These are phyloP conservation scores for Drosophila ananassae DNA, from an alignment of 1,140 invertebrate species.

Conservation along the genomic window DNA sequence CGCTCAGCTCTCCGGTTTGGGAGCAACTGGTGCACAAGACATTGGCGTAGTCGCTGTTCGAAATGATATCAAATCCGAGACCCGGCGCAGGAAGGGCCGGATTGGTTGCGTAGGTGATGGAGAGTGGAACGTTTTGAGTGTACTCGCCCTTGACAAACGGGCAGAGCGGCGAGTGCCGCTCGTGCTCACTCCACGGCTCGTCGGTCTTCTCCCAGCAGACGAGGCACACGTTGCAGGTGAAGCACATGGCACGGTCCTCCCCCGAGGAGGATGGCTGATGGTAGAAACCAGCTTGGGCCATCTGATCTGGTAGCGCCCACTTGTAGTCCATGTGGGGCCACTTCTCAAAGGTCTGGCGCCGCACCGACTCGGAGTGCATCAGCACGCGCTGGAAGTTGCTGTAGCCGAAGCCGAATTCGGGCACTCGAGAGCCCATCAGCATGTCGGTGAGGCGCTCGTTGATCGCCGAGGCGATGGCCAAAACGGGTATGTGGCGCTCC, in stretches of 20 bases:
- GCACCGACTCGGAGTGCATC: constrained; percentile 96
- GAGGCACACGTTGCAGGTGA: constrained; percentile 95
- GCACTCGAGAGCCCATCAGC: constrained; percentile 84
- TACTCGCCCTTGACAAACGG: constrained; percentile 97
- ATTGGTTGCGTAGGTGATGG: constrained; percentile 94
- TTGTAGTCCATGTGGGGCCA: constrained; percentile 99
- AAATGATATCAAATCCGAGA: constrained; percentile 85
- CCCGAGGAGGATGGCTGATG: constrained; percentile 95
- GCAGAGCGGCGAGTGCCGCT: constrained; percentile 95
- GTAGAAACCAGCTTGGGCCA: constrained; percentile 98
- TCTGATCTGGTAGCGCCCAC: constrained; percentile 96
- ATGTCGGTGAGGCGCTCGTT: constrained; percentile 93
- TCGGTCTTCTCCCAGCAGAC: constrained; percentile 98
- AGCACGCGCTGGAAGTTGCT: constrained; percentile 85
- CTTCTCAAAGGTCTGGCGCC: constrained; percentile 94
- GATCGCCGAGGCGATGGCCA: constrained; percentile 94
- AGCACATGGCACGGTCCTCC: constrained; percentile 97
- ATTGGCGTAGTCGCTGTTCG: constrained; percentile 87
- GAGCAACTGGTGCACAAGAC: constrained; percentile 88
- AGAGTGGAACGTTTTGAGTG: constrained; percentile 97
- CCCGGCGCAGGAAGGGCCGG: constrained; percentile 87
- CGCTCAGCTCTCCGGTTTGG: constrained; percentile 85
- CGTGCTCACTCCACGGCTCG: constrained; percentile 98
- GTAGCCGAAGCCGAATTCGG: constrained; percentile 82
- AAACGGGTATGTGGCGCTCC: constrained; percentile 92